phyloP scores from a whole-genome alignment of 1,140 invertebrate species.

The Philotrypesis tridentata region DNA sequence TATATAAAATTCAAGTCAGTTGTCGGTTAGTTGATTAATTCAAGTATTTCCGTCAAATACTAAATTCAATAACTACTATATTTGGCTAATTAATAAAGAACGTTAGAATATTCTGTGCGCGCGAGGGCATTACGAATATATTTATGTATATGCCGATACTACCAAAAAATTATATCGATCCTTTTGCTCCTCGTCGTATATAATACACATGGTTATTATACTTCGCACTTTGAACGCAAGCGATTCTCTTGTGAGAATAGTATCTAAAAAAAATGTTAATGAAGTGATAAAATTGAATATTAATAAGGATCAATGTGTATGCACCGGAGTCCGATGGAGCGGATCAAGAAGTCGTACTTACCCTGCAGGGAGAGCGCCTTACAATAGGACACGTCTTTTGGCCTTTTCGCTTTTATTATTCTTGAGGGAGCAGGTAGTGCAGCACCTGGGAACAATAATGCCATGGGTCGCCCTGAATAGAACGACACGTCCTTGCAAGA shows the following conservation, averaged over 20 bases:
- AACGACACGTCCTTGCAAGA: neutral
- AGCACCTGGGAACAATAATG: neutral
- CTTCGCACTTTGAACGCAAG: no score
- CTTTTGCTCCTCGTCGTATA: no score
- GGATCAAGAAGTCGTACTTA: constrained; percentile 22
- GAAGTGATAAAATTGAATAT: constrained; percentile 22
- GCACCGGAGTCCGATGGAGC: neutral
- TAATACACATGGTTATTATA: neutral
- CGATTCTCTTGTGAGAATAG: constrained; percentile 10
- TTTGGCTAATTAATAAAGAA: no score
- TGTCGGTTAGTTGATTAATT: neutral
- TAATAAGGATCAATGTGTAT: neutral
- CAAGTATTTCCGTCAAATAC: neutral
- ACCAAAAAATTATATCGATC: no score
- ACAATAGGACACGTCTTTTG: constrained; percentile 1
- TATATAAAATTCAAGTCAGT: no score
- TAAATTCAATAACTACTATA: neutral
- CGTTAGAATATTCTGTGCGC: constrained; percentile 2
- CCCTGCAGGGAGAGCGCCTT: neutral
- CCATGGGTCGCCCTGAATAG: neutral
- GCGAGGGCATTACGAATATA: neutral
- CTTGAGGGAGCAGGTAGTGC: constrained; percentile 13
- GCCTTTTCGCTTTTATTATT: constrained; percentile 18
- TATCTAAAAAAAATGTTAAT: constrained; percentile 37
- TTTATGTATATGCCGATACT: neutral